phyloP scores from a whole-genome alignment of 2,888 invertebrate species.

The Zele albiditarsus region DNA sequence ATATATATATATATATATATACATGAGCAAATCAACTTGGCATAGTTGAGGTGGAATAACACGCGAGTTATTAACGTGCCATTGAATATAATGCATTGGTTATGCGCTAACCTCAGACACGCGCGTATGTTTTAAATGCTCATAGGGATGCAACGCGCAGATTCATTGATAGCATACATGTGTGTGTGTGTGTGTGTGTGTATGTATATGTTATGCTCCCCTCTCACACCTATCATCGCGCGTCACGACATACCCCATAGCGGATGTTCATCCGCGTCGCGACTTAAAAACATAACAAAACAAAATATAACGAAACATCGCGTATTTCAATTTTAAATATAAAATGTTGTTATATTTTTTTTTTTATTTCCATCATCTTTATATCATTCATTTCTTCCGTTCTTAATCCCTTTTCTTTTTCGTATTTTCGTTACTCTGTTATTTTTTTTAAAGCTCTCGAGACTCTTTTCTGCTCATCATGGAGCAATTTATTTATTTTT shows the following conservation, averaged over 20 bases:
- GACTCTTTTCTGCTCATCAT: slow-evolving; percentile 13
- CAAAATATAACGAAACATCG: neutral
- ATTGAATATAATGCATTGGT: slow-evolving; percentile 36
- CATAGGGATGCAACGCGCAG: slow-evolving; percentile 24
- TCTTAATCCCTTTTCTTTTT: neutral
- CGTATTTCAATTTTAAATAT: neutral
- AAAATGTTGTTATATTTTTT: neutral
- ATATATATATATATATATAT: slow-evolving; percentile 1
- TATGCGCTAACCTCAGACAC: slow-evolving; percentile 39
- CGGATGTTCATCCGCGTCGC: slow-evolving; percentile 3
- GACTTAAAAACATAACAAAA: neutral
- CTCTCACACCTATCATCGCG: neutral
- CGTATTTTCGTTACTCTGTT: neutral
- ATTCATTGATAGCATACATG: slow-evolving; percentile 37
- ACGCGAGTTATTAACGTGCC: slow-evolving; percentile 42
- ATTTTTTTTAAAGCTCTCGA: neutral
- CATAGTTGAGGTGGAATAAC: slow-evolving; percentile 40
- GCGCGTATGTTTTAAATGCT: slow-evolving; percentile 36
- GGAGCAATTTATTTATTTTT: neutral
- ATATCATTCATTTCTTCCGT: neutral
- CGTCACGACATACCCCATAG: slow-evolving; percentile 1
- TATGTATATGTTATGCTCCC: neutral
- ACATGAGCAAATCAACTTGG: slow-evolving; percentile 32
- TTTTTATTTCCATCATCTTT: neutral
- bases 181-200: neutral